Evolutionary conservation across 2,888 invertebrate genomes (phyloP), one percentile per base, ranked within the genome.

Genomic region (Cordilura impudica): DNA sequence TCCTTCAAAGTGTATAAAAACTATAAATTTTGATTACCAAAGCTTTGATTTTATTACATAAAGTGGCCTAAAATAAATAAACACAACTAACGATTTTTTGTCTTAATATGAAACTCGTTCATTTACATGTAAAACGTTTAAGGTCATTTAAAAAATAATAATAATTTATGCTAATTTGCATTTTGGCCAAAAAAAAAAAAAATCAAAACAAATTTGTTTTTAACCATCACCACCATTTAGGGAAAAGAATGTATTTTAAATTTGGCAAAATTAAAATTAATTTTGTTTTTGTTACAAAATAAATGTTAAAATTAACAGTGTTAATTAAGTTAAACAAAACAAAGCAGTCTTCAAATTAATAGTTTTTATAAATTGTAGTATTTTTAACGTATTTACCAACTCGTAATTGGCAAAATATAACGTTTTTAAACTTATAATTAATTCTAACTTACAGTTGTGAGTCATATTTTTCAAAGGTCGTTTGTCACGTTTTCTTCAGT

Each of bases 401-500:
- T n/a, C n/a, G n/a, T n/a, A n/a, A 26, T 26, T 26, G 26, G 3
- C n/a, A 39, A n/a, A 39, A 35, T 10, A 29, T 51, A 69, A 8
- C 29, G 39, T 29, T 45, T 51, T 12, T 23, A 18, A 18, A 14
- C 5, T 45, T 56, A 47, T 54, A 63, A 54, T 63, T 53, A 26
- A 54, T 39, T 26, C 7, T 26, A 7, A 29, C 35, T 16, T 54
- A 53, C 21, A 35, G 39, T 54, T n/a, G 26, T 63, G 45, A 72
- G 18, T 72, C 54, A 63, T 63, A 47, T 51, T 23, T 49, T 56
- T 10, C 49, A 35, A 63, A 72, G 71, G 66, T 72, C 71, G 66
- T 45, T 54, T 77, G 71, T 77, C 71, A 73, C 77, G 77, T 77
- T 71, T 77, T 56, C 39, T 43, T 53, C n/a, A n/a, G n/a, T n/a